phyloP scores from a whole-genome alignment of 2,888 invertebrate genomes.

The Pheosia tremula region DNA sequence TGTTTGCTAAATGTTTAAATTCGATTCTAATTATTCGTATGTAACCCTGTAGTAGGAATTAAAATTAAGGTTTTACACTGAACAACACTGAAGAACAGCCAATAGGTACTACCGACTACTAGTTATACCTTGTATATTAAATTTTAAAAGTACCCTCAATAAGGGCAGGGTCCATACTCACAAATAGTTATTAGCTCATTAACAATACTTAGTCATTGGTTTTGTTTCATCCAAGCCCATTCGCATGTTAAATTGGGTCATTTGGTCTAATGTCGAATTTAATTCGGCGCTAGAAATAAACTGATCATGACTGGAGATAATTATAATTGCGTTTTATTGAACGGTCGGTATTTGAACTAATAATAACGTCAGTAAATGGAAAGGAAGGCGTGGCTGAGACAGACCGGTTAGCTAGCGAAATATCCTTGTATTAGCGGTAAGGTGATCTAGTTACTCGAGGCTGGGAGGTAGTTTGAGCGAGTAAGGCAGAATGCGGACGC shows the following conservation, averaged over 20 bases:
- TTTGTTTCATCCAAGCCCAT: conserved; percentile 29
- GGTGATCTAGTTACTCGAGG: conserved; percentile 73
- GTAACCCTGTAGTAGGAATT: no score
- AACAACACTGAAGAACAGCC: no score
- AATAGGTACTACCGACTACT: no score
- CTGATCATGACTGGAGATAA: conserved; percentile 38
- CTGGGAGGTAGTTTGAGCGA: conserved; percentile 54
- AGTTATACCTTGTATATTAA: no score
- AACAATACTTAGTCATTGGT: conserved; percentile 25
- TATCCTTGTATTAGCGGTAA: conserved; percentile 76
- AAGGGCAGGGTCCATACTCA: not conserved
- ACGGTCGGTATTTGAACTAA: conserved; percentile 50
- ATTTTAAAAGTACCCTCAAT: not conserved
- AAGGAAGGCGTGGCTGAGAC: conserved; percentile 74
- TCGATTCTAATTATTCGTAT: no score
- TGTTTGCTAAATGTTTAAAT: no score
- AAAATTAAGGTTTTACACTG: no score
- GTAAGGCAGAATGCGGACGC: conserved; percentile 78
- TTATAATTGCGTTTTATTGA: conserved; percentile 46
- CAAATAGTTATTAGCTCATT: conserved; percentile 2
- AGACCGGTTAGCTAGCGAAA: conserved; percentile 65
- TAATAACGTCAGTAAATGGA: conserved; percentile 70
- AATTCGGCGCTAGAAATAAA: conserved; percentile 34
- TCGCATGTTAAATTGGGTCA: conserved; percentile 34
- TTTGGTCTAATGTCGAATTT: conserved; percentile 27